Base-by-base conservation (phyloP, 1,140 invertebrate species). In the Belonocnema kinseyi region DNA sequence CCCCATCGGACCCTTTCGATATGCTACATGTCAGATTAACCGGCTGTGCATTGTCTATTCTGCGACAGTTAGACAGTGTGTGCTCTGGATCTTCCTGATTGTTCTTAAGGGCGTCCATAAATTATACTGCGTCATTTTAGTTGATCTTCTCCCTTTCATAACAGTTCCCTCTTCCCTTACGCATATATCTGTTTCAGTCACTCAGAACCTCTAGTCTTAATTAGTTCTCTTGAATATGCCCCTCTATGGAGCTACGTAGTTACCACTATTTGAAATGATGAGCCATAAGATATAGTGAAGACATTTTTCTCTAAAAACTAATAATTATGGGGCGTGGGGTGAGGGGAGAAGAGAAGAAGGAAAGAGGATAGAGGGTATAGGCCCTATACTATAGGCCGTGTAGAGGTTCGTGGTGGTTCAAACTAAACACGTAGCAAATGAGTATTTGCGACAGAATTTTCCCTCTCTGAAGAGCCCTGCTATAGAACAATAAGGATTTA, bases 41-140 rank as follows among this genome's bases (percentile, higher is more conserved):
- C 61, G 61, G 61, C 61, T 66, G 61, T 33, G 61, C 61, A 66
- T 66, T 66, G 61, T 66, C 61, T 66, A n/a, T 66, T 66, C 61
- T 46, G 26, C 61, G 61, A 66, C 61, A 66, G 61, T 66, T 66
- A 66, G 61, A 66, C 61, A 66, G 13, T 66, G 61, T 66, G 33
- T 66, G 26, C 33, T 66, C 26, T 46, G 61, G 61, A 66, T 66
- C 61, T 66, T 66, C 61, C 61, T 66, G 61, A 66, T 66, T 33
- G 61, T 66, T 66, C 61, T 66, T 66, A 66, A 66, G 61, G 61
- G 61, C 26, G 61, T 66, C 61, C 61, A 66, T 66, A 66, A 66
- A 66, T 66, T 66, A 66, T 66, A 66, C 21, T 14, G 40, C 61
- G 61, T 66, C 61, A 66, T 66, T 66, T 66, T 66, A 46, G 26